Base-by-base conservation (phyloP, 2,113 vertebrate genomes). In the Platichthys stellatus region DNA sequence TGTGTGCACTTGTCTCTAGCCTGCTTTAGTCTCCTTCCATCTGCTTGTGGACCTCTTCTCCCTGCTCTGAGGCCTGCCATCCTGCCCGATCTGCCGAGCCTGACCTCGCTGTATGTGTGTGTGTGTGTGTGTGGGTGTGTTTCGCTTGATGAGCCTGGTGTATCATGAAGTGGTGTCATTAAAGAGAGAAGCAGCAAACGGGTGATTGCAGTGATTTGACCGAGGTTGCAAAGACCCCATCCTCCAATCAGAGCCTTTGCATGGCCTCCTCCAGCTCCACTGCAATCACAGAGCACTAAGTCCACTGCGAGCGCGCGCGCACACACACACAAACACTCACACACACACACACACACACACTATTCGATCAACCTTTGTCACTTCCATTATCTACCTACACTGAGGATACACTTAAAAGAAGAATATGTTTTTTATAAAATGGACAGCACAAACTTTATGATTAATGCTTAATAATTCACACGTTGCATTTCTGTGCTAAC, bases 121-220 rank as follows among this genome's bases (percentile, higher is more conserved):
- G 70, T 66, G 66, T 80, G 67, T 56, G 67, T 56, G 35, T 65
- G 63, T 73, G 53, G 63, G 67, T 56, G 38, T 74, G 69, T 80
- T 58, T 72, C 67, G 76, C 89, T 89, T 93, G 93, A 94, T 94
- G 92, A 94, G 92, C 84, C 79, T 54, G 63, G 83, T 84, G 91
- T 83, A 78, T 94, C 90, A 93, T 92, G 92, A 94, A 94, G 94
- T 93, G 82, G 90, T 90, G 88, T 92, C 92, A 94, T 94, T 94
- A 94, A 91, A 78, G 60, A 79, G 80, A 92, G 84, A 90, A 87
- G 86, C 84, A 88, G 87, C 84, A 92, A 92, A 87, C 83, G 82
- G 85, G 90, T 93, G 93, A 93, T 94, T 94, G 93, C 92, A 83
- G 87, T 90, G 90, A 94, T 93, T 93, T 90, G 86, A 90, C 83